Base-by-base conservation (phyloP, 37 sponge, comb jelly and placozoan genomes). In the Cladorhizidae sp. region DNA sequence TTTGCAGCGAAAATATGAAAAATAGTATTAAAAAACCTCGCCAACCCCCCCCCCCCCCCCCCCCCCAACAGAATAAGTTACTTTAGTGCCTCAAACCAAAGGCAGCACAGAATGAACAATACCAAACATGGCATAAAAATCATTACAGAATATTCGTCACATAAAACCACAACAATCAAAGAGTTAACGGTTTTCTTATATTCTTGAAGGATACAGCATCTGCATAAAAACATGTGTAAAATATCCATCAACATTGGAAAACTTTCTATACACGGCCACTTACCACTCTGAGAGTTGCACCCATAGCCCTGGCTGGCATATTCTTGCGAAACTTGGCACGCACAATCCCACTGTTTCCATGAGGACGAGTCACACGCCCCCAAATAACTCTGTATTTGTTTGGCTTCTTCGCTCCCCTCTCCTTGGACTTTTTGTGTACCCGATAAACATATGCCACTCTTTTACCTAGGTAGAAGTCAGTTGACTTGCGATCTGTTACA, bases 141-240 rank as follows among this genome's bases (percentile, higher is more conserved):
- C n/a, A n/a, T n/a, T n/a, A n/a, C n/a, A n/a, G n/a, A n/a, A n/a
- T n/a, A n/a, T n/a, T n/a, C n/a, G n/a, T n/a, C n/a, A n/a, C n/a
- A n/a, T n/a, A n/a, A n/a, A n/a, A n/a, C n/a, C n/a, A n/a, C n/a
- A n/a, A n/a, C n/a, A n/a, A n/a, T n/a, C n/a, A n/a, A n/a, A 11
- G 12, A 65, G 67, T 21, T 67, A 37, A 29, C 8, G 45, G 56
- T 68, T 28, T n/a, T 40, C 67, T 84, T 81, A 97, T 36, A 97
- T 67, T 92, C 98, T 92, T 75, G 98, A 97, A 40, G 98, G 98
- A 77, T 94, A 97, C 83, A 97, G 73, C 98, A 97, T 97, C 95
- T 95, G 76, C n/a, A 72, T 21, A 80, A 33, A 72, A 72, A 87
- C 40, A 32, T 26, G 3, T 17, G 28, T 17, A 12, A 23, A 59